Evolutionary conservation across 2,113 vertebrate species (phyloP), one percentile per base, ranked within the genome.

Genomic region (Camelus dromedarius): DNA sequence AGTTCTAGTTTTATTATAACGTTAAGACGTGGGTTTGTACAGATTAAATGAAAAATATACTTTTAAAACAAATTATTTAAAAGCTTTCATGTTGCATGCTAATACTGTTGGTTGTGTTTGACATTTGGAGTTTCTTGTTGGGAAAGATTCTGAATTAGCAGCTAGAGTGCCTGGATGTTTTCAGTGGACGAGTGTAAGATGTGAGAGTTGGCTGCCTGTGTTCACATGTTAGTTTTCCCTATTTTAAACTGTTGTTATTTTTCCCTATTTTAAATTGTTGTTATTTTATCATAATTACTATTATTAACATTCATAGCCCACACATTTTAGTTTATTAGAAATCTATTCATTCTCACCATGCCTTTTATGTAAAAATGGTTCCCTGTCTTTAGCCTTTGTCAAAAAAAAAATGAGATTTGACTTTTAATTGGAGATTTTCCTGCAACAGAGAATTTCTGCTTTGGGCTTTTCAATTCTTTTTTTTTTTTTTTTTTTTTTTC

Each of bases 341-440:
- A 77, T 82, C 48, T 70, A 0, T 87, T 91, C 22, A 82, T 64
- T 80, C 4, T 86, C 30, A 77, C 24, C 13, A 30, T 90, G 20
- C 35, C 26, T 95, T 92, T 91, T 89, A 87, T 84, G 66, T 87
- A 54, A 91, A 94, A 48, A 16, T 54, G 56, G 83, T 75, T 88
- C 14, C 35, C 22, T 86, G 2, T 30, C 32, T 94, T 96, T 67
- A 87, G 69, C 87, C 4, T 87, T 86, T 86, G 54, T 66, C 46
- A 81, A 30, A 64, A 95, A 38, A 42, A 42, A 82, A 70, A 81
- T 77, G 35, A 64, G 52, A 64, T 89, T 89, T 86, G 54, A 89
- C 46, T 76, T 92, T 95, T 56, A 94, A 67, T 80, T 89, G 42
- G 50, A 77, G 15, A 35, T 64, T 80, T 81, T 82, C 13, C 75